Evolutionary conservation across 2,888 invertebrate genomes (phyloP).

Genomic region (Epicampocera succincta): DNA sequence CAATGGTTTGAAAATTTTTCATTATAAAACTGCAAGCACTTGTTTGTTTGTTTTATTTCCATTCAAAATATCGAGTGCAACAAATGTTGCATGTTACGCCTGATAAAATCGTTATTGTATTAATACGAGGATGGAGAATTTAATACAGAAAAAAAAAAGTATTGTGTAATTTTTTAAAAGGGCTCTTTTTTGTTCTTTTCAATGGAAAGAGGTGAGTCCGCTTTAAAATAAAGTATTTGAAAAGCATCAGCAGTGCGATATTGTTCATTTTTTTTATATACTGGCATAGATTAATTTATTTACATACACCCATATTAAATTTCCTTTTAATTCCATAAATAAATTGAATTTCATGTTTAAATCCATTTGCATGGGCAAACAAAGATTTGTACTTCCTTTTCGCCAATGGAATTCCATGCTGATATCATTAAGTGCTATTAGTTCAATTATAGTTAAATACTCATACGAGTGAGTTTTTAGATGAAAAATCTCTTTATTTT

Average conservation of each 20-base stretch:
- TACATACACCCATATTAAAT: neutral
- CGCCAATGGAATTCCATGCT: neutral
- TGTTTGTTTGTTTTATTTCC: constrained; percentile 31
- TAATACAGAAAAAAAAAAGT: no score
- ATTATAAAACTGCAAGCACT: constrained; percentile 46
- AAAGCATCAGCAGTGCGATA: neutral
- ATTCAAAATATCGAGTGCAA: constrained; percentile 55
- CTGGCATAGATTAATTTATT: no score
- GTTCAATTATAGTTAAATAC: constrained; percentile 47
- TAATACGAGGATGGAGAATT: neutral
- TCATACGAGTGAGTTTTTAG: constrained; percentile 19
- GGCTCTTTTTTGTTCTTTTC: neutral
- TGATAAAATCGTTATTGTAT: constrained; percentile 54
- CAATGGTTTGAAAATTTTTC: constrained; percentile 54
- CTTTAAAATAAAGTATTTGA: neutral
- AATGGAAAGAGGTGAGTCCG: neutral
- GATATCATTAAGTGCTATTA: constrained; percentile 21
- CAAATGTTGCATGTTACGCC: constrained; percentile 65
- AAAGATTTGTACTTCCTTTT: neutral
- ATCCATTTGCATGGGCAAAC: neutral
- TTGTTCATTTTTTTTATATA: neutral
- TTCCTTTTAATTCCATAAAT: neutral
- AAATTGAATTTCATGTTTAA: neutral
- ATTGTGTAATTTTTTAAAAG: neutral
- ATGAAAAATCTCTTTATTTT: constrained; percentile 5